These are phyloP conservation scores for Schizotus pectinicornis DNA, from an alignment of 2,888 invertebrate genomes.

Conservation along the genomic window DNA sequence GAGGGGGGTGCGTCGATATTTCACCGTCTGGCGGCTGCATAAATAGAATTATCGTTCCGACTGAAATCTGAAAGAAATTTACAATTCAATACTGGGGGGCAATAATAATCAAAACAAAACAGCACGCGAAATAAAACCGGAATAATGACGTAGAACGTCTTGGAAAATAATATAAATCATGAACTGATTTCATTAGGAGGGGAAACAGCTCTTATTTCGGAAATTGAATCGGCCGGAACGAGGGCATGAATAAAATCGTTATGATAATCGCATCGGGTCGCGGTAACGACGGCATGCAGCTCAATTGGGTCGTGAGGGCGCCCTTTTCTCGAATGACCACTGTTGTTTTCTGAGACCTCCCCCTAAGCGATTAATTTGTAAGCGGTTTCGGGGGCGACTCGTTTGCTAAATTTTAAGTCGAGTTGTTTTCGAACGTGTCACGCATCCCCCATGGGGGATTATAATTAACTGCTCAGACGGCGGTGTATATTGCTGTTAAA, in stretches of 20 bases:
- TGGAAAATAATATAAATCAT: conserved; percentile 29
- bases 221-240: conserved; percentile 29
- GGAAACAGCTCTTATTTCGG: conserved; percentile 34
- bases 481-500: no score
- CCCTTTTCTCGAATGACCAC: no score
- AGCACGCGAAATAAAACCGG: conserved; percentile 10
- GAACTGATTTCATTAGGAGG: conserved; percentile 32
- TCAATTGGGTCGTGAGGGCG: no score
- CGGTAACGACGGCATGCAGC: no score
- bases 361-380: no score
- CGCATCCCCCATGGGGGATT: no score
- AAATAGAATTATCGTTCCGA: conserved; percentile 18
- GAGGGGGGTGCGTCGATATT: conserved; percentile 1
- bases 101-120: conserved; percentile 23
- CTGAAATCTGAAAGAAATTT: conserved; percentile 14
- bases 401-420: no score
- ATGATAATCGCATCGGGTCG: conserved; percentile 13
- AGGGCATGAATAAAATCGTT: conserved; percentile 27
- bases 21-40: conserved; percentile 16
- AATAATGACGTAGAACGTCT: conserved; percentile 18
- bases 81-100: conserved; percentile 21
- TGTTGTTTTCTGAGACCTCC: no score
- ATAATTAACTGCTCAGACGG: no score
- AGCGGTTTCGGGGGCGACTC: no score
- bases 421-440: no score